Evolutionary conservation across 2,113 vertebrate genomes (phyloP), one percentile per base, ranked within the genome.

Genomic region (Tretioscincus oriximinensis): DNA sequence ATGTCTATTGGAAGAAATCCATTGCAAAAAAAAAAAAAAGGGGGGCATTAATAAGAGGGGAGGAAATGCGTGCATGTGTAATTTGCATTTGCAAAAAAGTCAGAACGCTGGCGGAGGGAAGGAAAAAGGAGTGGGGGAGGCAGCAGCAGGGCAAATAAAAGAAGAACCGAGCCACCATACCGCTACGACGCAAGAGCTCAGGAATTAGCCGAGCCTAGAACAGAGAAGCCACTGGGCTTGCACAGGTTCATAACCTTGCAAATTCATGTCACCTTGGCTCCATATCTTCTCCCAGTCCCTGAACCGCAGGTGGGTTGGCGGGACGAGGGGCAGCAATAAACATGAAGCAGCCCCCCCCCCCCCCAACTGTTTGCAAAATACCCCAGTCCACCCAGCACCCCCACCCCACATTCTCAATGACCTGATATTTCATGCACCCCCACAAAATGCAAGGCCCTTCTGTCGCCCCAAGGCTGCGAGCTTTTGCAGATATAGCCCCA

Each of bases 1-100:
- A 60, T 67, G n/a, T 73, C 76, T 68, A 83, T 83, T 83, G 82
- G 82, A 73, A 83, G 82, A 49, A 41, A 72, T 54, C 10, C 22
- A 41, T 35, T 66, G 49, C 80, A 20, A 14, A 60, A 45, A 58
- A 65, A 83, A 75, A 54, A 28, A n/a, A 80, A 16, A 64, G 24
- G n/a, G 61, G n/a, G 61, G 35, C 35, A 41, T 41, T 41, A 41
- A 41, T 41, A 41, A 41, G 35, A 41, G 35, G 35, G 35, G 3
- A 41, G 35, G 35, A 41, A 41, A 41, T 41, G 35, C 35, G 35
- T 41, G 35, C 35, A 41, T 41, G 35, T 41, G 35, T 41, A n/a
- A 41, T 41, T 41, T 41, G 54, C 45, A 24, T 73, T 73, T 67
- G 70, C 9, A 29, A 47, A n/a, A 31, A 24, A 12, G 7, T 41